phyloP scores from a whole-genome alignment of 2,113 vertebrate genomes.

The Pyrgilauda ruficollis region DNA sequence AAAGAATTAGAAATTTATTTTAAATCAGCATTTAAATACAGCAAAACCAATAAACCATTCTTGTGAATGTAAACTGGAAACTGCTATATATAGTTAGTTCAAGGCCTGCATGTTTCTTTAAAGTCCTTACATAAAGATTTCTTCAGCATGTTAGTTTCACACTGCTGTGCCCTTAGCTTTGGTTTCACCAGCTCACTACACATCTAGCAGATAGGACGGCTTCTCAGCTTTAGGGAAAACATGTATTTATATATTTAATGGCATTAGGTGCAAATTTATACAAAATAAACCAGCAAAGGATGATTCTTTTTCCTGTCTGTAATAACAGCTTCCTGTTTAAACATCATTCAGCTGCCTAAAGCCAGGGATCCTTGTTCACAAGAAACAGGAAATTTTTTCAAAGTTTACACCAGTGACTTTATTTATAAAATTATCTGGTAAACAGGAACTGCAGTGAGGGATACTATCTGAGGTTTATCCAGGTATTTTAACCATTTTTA shows the following conservation, averaged over 20 bases:
- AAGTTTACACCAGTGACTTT: neutral
- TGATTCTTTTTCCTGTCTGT: neutral
- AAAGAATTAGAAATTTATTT: neutral
- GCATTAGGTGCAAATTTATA: neutral
- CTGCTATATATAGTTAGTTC: neutral
- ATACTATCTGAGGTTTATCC: neutral
- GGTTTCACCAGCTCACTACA: neutral
- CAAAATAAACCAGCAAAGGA: neutral
- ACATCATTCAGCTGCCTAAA: neutral
- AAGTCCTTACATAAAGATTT: neutral
- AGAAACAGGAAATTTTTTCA: neutral
- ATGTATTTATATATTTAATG: neutral
- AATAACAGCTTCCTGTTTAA: neutral
- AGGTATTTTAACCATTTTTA: neutral
- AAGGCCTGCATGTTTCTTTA: neutral
- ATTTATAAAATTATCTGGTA: neutral
- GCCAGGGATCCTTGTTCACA: neutral
- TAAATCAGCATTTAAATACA: neutral
- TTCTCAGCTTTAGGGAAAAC: neutral
- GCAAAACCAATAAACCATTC: neutral
- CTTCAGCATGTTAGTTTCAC: accelerated
- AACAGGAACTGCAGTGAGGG: neutral
- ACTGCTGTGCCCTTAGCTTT: neutral
- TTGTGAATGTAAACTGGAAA: neutral
- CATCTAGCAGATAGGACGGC: neutral